phyloP scores from a whole-genome alignment of 2,797 vertebrate species.

The Ctenopoma multispine region DNA sequence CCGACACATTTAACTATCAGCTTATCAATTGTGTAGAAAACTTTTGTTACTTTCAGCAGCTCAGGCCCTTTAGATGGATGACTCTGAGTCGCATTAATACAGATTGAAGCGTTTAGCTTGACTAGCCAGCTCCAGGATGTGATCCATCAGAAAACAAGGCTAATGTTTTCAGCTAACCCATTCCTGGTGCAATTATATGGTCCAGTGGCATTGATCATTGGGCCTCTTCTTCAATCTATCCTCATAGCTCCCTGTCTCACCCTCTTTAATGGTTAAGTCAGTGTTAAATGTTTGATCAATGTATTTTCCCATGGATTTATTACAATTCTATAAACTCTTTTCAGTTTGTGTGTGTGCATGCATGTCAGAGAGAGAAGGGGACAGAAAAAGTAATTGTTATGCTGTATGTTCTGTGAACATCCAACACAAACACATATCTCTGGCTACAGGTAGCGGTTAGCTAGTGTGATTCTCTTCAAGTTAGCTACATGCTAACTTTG shows the following conservation, averaged over 20 bases:
- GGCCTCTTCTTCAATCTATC: slow-evolving; percentile 84
- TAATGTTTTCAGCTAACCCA: slow-evolving; percentile 96
- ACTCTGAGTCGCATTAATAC: slow-evolving; percentile 59
- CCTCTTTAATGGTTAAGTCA: slow-evolving; percentile 71
- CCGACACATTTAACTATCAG: slow-evolving; percentile 16
- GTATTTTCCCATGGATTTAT: slow-evolving; percentile 93
- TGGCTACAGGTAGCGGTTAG: background rate
- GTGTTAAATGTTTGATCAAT: slow-evolving; percentile 79
- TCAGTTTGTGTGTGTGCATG: slow-evolving; percentile 14
- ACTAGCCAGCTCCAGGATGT: slow-evolving; percentile 85
- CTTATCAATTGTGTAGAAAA: slow-evolving; percentile 36
- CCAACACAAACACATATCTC: background rate
- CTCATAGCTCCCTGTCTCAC: slow-evolving; percentile 62
- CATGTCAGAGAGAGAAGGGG: slow-evolving; percentile 10
- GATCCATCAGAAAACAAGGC: slow-evolving; percentile 94
- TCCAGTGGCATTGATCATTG: slow-evolving; percentile 98
- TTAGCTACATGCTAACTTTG: slow-evolving; percentile 1
- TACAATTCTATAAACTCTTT: slow-evolving; percentile 96
- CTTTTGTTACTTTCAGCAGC: slow-evolving; percentile 38
- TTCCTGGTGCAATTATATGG: slow-evolving; percentile 99
- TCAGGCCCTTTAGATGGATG: slow-evolving; percentile 44
- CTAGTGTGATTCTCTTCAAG: background rate
- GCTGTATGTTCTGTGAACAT: slow-evolving; percentile 5
- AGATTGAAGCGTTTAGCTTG: slow-evolving; percentile 73
- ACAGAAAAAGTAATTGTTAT: slow-evolving; percentile 15